Base-by-base conservation (phyloP, 2,888 invertebrate genomes). In the Eupelmus urozonus region DNA sequence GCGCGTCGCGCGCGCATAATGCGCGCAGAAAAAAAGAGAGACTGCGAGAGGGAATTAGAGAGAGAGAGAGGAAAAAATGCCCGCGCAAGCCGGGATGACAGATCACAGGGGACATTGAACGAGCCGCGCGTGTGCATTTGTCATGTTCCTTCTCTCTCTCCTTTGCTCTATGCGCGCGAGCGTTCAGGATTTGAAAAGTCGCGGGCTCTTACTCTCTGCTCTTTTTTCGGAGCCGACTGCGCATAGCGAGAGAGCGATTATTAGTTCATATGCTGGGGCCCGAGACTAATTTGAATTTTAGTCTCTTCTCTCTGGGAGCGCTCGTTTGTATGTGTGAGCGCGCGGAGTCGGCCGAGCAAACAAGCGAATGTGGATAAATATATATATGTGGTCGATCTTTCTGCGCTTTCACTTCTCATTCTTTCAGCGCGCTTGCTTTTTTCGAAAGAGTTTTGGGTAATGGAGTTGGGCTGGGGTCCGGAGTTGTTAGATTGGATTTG, bases 71-170 rank as follows among this genome's bases (percentile, higher is more conserved):
- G 73, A 75, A 71, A 71, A 78, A 76, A 60, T 75, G 76, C 72
- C 71, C 79, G 67, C 78, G 77, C 73, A 79, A 20, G 20, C 20
- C 13, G 77, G 63, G 79, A 82, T 81, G 83, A 83, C 83, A 82
- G 83, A 84, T 84, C 83, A 83, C 84, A 84, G 81, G 80, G 82
- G 83, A 84, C 82, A 83, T 84, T 84, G 82, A 81, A 78, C 79
- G 76, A 72, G 83, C 83, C 84, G 83, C 83, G 79, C 79, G 69
- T 80, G 79, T 80, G 79, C 83, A 84, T 84, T 84, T 83, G 82
- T 84, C 84, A 84, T 80, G 3, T 29, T 16, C 53, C 1, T 7
- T 16, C 55, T 20, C 23, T 4, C 55, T 20, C 23, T 4, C 23
- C 1, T 13, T 23, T 57, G 69, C 23, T 2, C 49, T 42, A 13